Conservation (phyloP, 2,888 invertebrate genomes). For the Globia sparganii region DNA sequence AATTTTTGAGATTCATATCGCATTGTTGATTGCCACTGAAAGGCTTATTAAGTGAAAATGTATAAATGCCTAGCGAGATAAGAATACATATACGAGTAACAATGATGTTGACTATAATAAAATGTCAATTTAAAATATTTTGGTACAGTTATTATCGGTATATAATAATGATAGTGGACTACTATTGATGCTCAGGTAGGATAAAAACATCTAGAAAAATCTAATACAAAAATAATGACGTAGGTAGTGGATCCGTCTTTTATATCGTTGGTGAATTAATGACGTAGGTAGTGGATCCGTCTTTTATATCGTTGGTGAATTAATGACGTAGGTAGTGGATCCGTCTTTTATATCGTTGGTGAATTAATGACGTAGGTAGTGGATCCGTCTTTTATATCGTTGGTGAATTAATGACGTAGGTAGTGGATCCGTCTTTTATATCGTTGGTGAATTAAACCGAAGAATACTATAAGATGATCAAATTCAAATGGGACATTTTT, state of each 20-base stretch:
- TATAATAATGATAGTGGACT: not conserved
- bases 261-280: not conserved
- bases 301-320: not conserved
- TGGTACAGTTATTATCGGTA: not conserved
- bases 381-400: not conserved
- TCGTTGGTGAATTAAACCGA: not conserved
- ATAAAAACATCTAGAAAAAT: not conserved
- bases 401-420: not conserved
- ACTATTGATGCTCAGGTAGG: not conserved
- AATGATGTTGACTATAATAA: constrained; percentile 33
- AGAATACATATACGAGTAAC: constrained; percentile 22
- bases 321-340: not conserved
- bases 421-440: not conserved
- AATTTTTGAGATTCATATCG: constrained; percentile 64
- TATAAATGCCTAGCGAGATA: constrained; percentile 40
- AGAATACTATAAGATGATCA: not conserved
- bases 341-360: not conserved
- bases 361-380: not conserved
- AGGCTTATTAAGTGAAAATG: constrained; percentile 58
- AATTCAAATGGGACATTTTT: not conserved
- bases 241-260: not conserved
- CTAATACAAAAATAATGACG: not conserved
- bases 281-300: not conserved
- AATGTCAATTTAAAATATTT: constrained; percentile 17
- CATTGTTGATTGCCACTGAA: constrained; percentile 58